Base-by-base conservation (phyloP, 2,113 vertebrate genomes). In the Tauraco erythrolophus region DNA sequence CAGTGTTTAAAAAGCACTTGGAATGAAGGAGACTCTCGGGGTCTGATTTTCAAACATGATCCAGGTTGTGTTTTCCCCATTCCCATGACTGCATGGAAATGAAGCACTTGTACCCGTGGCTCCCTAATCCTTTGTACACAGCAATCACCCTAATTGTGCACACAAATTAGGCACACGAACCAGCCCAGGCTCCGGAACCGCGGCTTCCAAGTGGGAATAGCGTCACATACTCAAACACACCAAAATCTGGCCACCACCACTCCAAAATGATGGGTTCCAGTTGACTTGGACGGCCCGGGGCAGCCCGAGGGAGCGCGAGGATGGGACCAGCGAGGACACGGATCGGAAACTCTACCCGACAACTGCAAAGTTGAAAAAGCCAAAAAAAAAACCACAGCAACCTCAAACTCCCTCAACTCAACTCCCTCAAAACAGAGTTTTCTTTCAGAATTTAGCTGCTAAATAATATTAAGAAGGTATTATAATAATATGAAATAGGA, bases 151-250 rank as follows among this genome's bases (percentile, higher is more conserved):
- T 19, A 25, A 60, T 12, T 15, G 66, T 14, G 66, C 60, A 8
- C 66, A 35, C 76, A 35, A 56, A 68, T 61, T 24, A 60, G 46
- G 33, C 46, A 23, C 46, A 24, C 39, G 14, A 15, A 66, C 13
- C 33, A 46, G 68, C 58, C 14, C 41, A 31, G 22, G 8, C 64
- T 17, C 2, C 6, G 25, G 30, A 50, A 50, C 1, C 23, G 4
- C 19, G 51, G 2, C 10, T 11, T 21, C 4, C 8, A 7, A 17
- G 45, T 17, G 14, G 3, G 45, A 66, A 58, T 2, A 23, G 58
- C 57, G 92, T 91, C 84, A 81, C 75, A 10, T 10, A 35, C 57
- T 16, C 68, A 94, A 89, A 95, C 80, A 61, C 74, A 46, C 82
- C 80, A 70, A 68, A 75, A 68, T 13, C 24, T 2, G 65, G 5